phyloP scores from a whole-genome alignment of 30 jellyfish, hydroid and myxozoan species.

The Hydra vulgaris region DNA sequence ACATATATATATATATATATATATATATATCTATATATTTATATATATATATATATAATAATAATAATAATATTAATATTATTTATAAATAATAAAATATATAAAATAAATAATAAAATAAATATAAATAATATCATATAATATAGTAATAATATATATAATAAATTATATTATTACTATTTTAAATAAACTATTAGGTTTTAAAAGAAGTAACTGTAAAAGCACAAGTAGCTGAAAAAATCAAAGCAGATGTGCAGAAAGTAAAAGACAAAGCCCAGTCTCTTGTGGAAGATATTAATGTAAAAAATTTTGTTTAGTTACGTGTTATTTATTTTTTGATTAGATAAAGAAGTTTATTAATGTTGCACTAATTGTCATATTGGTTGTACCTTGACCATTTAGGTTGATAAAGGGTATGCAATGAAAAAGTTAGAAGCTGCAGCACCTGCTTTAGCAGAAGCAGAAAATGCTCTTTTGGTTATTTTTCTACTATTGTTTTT shows the following conservation, averaged over 20 bases:
- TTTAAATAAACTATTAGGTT: conserved; percentile 31
- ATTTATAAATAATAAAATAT: too few species aligned
- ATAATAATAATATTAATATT: too few species aligned
- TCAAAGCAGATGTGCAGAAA: conserved; percentile 87
- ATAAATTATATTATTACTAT: neutral
- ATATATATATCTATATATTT: too few species aligned
- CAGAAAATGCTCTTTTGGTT: conserved; percentile 91
- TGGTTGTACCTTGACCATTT: neutral
- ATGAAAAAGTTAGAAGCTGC: conserved; percentile 81
- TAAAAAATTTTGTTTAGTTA: conserved; percentile 5
- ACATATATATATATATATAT: too few species aligned
- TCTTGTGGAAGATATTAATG: conserved; percentile 77
- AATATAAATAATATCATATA: too few species aligned
- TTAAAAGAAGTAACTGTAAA: conserved; percentile 87
- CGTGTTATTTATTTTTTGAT: neutral
- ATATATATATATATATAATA: too few species aligned
- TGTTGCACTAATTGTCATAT: neutral
- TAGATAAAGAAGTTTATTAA: neutral
- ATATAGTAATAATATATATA: too few species aligned
- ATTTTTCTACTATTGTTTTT: neutral
- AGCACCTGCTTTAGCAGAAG: conserved; percentile 88
- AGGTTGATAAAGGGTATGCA: conserved; percentile 86
- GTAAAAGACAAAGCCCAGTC: conserved; percentile 95
- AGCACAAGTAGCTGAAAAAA: conserved; percentile 97
- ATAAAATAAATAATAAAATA: too few species aligned